A percentile compares a stretch with the other conserved stretches of the same genome.
Conservation (phyloP, 2,888 invertebrate species). For the Mayetiola destructor region DNA sequence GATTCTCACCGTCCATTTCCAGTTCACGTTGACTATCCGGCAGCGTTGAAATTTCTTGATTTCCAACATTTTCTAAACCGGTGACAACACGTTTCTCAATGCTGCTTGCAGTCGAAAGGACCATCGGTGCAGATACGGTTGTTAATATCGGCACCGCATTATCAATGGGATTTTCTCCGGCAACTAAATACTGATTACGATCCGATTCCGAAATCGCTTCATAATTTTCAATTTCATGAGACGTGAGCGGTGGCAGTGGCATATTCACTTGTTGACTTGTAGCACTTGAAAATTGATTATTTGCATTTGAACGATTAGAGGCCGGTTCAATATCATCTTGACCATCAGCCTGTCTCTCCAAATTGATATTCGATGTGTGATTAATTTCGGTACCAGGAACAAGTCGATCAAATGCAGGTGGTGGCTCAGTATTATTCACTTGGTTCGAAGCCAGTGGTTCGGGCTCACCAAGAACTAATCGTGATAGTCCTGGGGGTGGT, state of each 20-base stretch:
- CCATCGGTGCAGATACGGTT: conserved; percentile 10
- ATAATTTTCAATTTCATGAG: background rate
- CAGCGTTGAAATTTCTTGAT: conserved; percentile 25
- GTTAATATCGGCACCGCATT: too few relatives aligned
- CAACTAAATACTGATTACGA: conserved; percentile 28
- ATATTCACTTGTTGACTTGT: background rate
- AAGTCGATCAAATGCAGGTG: conserved; percentile 40
- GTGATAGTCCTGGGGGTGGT: conserved; percentile 48
- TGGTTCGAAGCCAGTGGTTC: conserved; percentile 31
- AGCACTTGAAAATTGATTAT: conserved; percentile 3
- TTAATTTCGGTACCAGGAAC: conserved; percentile 36
- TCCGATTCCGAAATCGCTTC: conserved; percentile 20
- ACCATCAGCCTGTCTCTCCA: conserved; percentile 35
- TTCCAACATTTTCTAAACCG: conserved; percentile 38
- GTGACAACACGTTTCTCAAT: conserved; percentile 40
- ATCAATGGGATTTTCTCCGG: conserved; percentile 26
- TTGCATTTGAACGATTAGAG: background rate
- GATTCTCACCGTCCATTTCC: conserved; percentile 45
- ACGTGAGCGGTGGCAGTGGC: background rate
- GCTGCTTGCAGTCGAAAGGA: conserved; percentile 9
- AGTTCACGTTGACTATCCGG: conserved; percentile 37
- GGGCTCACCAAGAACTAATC: conserved; percentile 52
- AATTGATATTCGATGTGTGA: conserved; percentile 34
- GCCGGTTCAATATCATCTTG: conserved; percentile 26
- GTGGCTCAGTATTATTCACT: conserved; percentile 30